Base-by-base conservation (phyloP, 2,113 vertebrate species). In the Neomonachus schauinslandi region DNA sequence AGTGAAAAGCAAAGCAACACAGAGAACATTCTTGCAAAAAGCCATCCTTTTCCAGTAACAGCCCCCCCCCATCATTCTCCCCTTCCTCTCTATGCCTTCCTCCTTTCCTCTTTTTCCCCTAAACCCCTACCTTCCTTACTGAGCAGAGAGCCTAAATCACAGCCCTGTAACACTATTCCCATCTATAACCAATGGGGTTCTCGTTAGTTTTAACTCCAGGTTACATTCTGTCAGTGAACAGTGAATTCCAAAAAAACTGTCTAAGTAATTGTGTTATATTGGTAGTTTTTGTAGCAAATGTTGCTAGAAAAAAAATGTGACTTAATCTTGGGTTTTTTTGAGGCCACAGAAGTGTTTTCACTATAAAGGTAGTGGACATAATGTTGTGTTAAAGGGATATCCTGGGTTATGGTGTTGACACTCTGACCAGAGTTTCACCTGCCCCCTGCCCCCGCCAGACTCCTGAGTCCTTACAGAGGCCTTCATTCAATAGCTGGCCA, bases 281-380 rank as follows among this genome's bases (percentile, higher is more conserved):
- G 42, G 12, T 89, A 89, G 22, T 59, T 96, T 97, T 77, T 49
- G 33, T 49, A 92, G 77, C 22, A 93, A 76, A 89, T 36, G 12
- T 85, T 84, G 15, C 4, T 49, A 87, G 16, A 12, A 33, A 92
- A 46, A 28, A 74, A 67, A 15, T 57, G n/a, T 4, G 21, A 28
- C 33, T 28, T 18, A 91, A 80, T 71, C 19, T 49, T 96, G 36
- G 53, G 3, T 67, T 15, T 67, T 24, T 53, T 46, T 14, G 12
- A 74, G 51, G 39, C 61, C 63, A 46, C 24, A 4, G 36, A 65
- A 77, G 33, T 49, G 15, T 87, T 94, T 91, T 82, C 36, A 57
- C 15, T 12, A 1, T 49, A 74, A 81, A 46, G 19, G 4, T 11
- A 14, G 74, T 91, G 93, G 65, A 51, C 42, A 84, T 55, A 18